A percentile compares a stretch with the other conserved stretches of the same genome.
Evolutionary conservation across 2,797 vertebrate genomes (phyloP).

Genomic region (Alosa sapidissima): DNA sequence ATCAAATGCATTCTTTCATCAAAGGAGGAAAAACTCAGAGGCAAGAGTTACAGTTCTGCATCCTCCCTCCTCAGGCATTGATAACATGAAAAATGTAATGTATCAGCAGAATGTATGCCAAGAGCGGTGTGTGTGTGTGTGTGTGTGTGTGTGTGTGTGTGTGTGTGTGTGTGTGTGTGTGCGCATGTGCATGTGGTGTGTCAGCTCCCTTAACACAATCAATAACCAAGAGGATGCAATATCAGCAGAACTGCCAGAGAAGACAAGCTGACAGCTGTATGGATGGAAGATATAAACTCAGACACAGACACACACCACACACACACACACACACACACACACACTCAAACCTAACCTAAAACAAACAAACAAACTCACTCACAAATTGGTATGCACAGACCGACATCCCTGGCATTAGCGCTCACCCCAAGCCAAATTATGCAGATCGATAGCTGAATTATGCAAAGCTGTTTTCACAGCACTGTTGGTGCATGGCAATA

Average conservation of each 20-base stretch:
- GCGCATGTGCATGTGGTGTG: neutral
- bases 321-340: neutral
- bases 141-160: neutral
- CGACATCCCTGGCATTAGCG: neutral
- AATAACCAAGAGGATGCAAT: neutral
- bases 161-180: neutral
- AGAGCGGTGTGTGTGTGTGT: neutral
- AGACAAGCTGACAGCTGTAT: neutral
- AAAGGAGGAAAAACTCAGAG: neutral
- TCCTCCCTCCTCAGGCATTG: neutral
- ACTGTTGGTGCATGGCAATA: constrained; percentile 1
- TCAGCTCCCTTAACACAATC: constrained; percentile 11
- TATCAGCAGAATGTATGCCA: constrained; percentile 14
- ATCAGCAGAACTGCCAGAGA: constrained; percentile 11
- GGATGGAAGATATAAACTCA: neutral
- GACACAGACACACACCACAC: neutral
- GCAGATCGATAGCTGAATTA: constrained; percentile 16
- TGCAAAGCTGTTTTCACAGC: neutral
- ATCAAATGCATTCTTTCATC: neutral
- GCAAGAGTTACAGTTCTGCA: neutral
- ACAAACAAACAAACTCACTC: neutral
- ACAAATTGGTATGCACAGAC: neutral
- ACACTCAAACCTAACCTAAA: neutral
- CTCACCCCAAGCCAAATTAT: neutral
- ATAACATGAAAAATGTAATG: constrained; percentile 12